Base-by-base conservation (phyloP, 2,888 invertebrate genomes). In the Magallana nippona region DNA sequence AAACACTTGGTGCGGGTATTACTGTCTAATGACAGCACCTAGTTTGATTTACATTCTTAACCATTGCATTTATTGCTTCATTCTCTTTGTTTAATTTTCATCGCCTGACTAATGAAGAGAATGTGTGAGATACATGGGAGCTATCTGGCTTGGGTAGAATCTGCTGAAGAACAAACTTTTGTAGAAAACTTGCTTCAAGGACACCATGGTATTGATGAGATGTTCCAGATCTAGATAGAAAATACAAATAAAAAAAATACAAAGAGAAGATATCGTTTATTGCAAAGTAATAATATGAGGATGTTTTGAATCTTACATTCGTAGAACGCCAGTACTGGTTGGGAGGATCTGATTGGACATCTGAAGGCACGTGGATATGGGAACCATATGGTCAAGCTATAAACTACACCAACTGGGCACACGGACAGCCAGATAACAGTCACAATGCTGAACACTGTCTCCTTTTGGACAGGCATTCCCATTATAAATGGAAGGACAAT, bases 61-160 rank as follows among this genome's bases (percentile, higher is more conserved):
- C 44, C 1, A 19, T 55, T 55, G n/a, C 19, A 17, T 19, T 13
- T 44, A 80, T 80, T 11, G 5, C 32, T 22, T 57, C 0, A 57
- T 10, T 19, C 3, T 27, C 15, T 15, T 44, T 79, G 17, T 44
- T 1, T 79, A n/a, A 17, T 5, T 58, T 58, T 58, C n/a, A 19
- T 58, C 13, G 10, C 13, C 55, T 44, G 44, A 8, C 44, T 8
- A 44, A 44, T 44, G 44, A 44, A 81, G 81, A 55, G 81, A 55
- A 62, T 81, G 62, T 81, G 81, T 62, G 81, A 81, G 62, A 27
- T 81, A 22, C 81, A 81, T 55, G 81, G 62, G 17, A 63, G 81
- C 11, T 32, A 15, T 27, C n/a, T 81, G 15, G 81, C 22, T 55
- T 44, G 62, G 3, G 44, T 81, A 22, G 62, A 62, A 44, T 44